Percentiles rank a stretch among this genome's conserved stretches.
Conservation (phyloP, 2,797 vertebrate species). For the Lithobates sylvaticus region DNA sequence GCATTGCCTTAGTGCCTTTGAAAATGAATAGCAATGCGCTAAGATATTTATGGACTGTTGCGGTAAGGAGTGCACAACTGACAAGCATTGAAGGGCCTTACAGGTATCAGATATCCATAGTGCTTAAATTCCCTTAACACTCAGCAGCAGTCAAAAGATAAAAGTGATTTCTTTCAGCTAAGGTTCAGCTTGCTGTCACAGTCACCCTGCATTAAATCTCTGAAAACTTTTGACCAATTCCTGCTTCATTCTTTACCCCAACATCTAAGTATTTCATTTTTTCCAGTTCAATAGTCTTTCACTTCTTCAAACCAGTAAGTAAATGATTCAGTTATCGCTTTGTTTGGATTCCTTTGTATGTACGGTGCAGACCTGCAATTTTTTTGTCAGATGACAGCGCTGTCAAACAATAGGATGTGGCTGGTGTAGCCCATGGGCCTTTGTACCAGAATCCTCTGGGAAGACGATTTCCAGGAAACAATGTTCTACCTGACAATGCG, state of each 20-base stretch:
- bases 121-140: background rate
- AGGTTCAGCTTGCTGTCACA: background rate
- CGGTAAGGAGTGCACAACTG: too few relatives aligned
- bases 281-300: conserved; percentile 27
- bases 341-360: conserved; percentile 22
- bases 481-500: background rate
- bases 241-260: background rate
- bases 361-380: conserved; percentile 12
- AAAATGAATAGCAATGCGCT: too few relatives aligned
- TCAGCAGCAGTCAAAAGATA: background rate
- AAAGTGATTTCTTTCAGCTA: background rate
- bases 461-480: conserved; percentile 8
- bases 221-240: background rate
- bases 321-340: conserved; percentile 26
- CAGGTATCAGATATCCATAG: background rate
- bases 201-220: background rate
- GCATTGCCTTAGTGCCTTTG: too few relatives aligned
- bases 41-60: too few relatives aligned
- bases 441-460: background rate
- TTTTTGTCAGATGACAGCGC: conserved; percentile 40
- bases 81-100: too few relatives aligned
- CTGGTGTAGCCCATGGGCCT: conserved; percentile 17
- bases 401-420: conserved; percentile 39
- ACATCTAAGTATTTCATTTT: background rate
- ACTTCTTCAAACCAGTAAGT: conserved; percentile 3